phyloP scores from a whole-genome alignment of 2,888 invertebrate species.

The Timandra comae region DNA sequence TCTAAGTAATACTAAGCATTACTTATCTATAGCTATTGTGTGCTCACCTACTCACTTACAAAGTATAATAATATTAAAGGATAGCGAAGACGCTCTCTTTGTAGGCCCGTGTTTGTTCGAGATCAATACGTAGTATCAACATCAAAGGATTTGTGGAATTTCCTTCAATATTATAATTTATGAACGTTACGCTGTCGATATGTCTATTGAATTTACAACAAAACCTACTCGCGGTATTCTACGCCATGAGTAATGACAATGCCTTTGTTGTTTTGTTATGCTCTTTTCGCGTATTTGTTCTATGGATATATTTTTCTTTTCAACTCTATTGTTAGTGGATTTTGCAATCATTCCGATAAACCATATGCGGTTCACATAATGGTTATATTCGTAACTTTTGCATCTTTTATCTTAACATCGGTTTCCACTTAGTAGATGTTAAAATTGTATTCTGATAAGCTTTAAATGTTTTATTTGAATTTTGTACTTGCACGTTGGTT shows the following conservation, averaged over 20 bases:
- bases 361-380: too few species aligned
- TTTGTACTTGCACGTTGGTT: too few species aligned
- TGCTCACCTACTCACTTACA: too few species aligned
- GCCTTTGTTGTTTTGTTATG: conserved; percentile 1
- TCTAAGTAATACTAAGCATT: too few species aligned
- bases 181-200: conserved; percentile 15
- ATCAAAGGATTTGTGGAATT: conserved; percentile 28
- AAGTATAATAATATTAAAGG: too few species aligned
- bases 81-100: conserved; percentile 1
- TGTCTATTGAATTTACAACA: conserved; percentile 12
- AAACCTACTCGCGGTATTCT: conserved; percentile 2
- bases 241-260: conserved; percentile 1
- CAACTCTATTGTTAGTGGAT: not conserved
- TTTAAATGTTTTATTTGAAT: too few species aligned
- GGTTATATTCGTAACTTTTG: too few species aligned
- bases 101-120: conserved; percentile 12
- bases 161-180: conserved; percentile 22
- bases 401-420: too few species aligned
- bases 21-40: too few species aligned
- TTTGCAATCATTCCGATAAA: not conserved
- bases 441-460: too few species aligned
- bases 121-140: conserved; percentile 24
- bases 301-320: not conserved
- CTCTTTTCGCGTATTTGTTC: not conserved
- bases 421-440: too few species aligned